Conservation (phyloP, 2,888 invertebrate genomes). For the Craniophora ligustri region DNA sequence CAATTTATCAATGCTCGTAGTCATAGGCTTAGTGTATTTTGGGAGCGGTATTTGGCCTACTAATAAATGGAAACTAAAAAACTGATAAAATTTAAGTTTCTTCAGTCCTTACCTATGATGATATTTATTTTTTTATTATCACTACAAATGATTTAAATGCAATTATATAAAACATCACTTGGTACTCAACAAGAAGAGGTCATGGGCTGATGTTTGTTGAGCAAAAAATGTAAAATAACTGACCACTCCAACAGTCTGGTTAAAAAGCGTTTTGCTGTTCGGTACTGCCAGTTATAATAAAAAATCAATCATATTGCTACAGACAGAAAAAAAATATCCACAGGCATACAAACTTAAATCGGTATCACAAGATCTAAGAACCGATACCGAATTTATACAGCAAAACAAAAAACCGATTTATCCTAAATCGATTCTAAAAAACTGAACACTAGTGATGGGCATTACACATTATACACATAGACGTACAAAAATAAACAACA, state of each 20-base stretch:
- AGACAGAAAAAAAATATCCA: no score
- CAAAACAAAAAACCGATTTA: conserved; percentile 4
- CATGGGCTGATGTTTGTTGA: neutral
- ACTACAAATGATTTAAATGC: neutral
- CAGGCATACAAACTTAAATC: no score
- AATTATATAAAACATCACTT: neutral
- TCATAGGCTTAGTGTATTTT: no score
- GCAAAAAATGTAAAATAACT: conserved; percentile 3
- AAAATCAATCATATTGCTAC: neutral
- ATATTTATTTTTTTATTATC: conserved; percentile 1
- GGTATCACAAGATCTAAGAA: no score
- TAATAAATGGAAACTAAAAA: no score
- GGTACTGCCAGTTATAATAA: neutral
- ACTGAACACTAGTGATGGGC: conserved; percentile 38
- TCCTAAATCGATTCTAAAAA: conserved; percentile 1
- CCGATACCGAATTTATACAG: neutral
- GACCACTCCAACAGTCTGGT: conserved; percentile 5
- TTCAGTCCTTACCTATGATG: no score
- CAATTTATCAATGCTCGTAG: no score
- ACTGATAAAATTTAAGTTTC: no score
- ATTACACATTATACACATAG: no score
- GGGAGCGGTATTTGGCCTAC: no score
- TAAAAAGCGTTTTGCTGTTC: no score
- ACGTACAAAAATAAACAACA: conserved; percentile 71
- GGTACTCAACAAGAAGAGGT: neutral